Percentiles rank a stretch among this genome's conserved stretches.
Conservation (phyloP, 2,888 invertebrate genomes). For the Muschampia plurimacula region DNA sequence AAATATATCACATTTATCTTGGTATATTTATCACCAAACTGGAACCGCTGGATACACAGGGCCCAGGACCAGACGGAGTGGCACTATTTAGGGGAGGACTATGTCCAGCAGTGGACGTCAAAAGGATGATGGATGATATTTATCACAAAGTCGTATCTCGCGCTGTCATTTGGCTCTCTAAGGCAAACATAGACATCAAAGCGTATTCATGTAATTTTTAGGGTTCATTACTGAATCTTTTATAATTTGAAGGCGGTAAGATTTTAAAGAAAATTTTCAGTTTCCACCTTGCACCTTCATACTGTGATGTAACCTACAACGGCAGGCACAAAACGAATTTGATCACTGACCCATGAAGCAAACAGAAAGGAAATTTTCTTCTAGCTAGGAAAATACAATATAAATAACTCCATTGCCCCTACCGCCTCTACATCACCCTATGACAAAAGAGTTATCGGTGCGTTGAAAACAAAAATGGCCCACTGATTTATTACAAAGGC, state of each 20-base stretch:
- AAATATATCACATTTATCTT: too few species aligned
- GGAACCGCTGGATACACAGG: too few species aligned
- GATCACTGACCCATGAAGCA: slow-evolving; percentile 85
- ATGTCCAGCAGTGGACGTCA: too few species aligned
- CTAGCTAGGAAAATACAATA: slow-evolving; percentile 82
- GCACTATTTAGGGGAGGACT: too few species aligned
- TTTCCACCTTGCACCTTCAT: background rate
- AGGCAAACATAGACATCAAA: too few species aligned
- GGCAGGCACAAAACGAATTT: slow-evolving; percentile 70
- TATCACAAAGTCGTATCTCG: too few species aligned
- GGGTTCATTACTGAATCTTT: too few species aligned
- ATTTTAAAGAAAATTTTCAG: slow-evolving; percentile 13
- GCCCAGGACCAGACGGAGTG: too few species aligned
- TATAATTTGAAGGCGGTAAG: background rate
- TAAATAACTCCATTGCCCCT: slow-evolving; percentile 84
- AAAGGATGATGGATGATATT: too few species aligned
- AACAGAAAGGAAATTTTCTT: slow-evolving; percentile 85
- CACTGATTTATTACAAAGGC: slow-evolving; percentile 76
- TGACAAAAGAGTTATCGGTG: slow-evolving; percentile 86
- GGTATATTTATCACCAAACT: too few species aligned
- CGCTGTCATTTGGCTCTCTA: too few species aligned
- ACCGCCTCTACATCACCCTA: slow-evolving; percentile 82
- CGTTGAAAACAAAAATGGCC: slow-evolving; percentile 86
- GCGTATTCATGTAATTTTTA: too few species aligned
- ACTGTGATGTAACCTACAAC: slow-evolving; percentile 41